Percentiles rank a stretch among this genome's conserved stretches.
Evolutionary conservation across 2,797 vertebrate genomes (phyloP).

Genomic region (Erpetoichthys calabaricus): DNA sequence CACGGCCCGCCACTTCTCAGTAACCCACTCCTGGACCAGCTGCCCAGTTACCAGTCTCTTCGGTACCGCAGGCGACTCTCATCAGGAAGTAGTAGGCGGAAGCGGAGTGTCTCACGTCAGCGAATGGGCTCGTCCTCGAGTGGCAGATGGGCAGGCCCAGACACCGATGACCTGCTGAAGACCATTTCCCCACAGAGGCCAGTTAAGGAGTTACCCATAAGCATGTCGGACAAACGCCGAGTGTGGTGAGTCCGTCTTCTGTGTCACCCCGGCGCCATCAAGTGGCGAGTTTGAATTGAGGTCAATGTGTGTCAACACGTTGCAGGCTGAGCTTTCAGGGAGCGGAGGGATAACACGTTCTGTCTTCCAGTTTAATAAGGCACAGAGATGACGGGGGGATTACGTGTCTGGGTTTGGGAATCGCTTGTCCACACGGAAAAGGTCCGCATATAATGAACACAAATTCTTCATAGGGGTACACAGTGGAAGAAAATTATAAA

Average conservation of each 20-base stretch:
- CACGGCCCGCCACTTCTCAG: slow-evolving; percentile 25
- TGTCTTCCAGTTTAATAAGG: too few species aligned
- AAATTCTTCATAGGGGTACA: too few species aligned
- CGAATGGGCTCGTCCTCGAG: slow-evolving; percentile 31
- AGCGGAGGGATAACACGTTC: too few species aligned
- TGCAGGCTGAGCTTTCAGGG: too few species aligned
- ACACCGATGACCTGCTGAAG: slow-evolving; percentile 22
- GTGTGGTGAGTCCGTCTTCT: slow-evolving; percentile 43
- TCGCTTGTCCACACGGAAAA: too few species aligned
- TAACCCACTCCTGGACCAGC: slow-evolving; percentile 70
- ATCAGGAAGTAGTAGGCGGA: slow-evolving; percentile 23
- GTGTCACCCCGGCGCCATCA: too few species aligned
- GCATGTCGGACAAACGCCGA: slow-evolving; percentile 62
- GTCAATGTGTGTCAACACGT: too few species aligned
- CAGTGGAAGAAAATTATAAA: too few species aligned
- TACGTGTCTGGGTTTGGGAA: too few species aligned
- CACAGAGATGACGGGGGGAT: too few species aligned
- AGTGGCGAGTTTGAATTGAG: too few species aligned
- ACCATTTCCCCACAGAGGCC: slow-evolving; percentile 19
- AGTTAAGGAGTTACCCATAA: slow-evolving; percentile 37
- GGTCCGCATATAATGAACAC: too few species aligned
- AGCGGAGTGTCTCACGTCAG: slow-evolving; percentile 26
- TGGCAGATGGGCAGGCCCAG: slow-evolving; percentile 22
- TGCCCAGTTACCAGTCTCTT: slow-evolving; percentile 77
- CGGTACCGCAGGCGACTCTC: slow-evolving; percentile 53